Evolutionary conservation across 2,797 vertebrate genomes (phyloP).

Genomic region (Ataeniobius toweri): DNA sequence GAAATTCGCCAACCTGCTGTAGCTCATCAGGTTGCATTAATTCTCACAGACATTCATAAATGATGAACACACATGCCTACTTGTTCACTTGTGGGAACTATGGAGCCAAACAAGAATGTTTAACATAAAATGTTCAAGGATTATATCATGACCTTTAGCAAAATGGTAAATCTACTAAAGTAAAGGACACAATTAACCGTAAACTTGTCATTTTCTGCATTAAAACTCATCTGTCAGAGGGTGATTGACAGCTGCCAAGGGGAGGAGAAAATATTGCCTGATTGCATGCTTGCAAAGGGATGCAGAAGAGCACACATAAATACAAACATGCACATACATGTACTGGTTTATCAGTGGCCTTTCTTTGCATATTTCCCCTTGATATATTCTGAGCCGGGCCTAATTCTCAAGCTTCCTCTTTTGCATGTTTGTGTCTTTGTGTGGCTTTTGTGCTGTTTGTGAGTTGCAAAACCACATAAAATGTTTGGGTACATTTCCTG

Average conservation of each 20-base stretch:
- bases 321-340: constrained; percentile 16
- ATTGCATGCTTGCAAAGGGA: constrained; percentile 8
- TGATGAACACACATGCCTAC: constrained; percentile 2
- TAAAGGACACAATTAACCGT: background rate
- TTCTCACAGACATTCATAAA: constrained; percentile 22
- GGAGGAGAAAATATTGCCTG: constrained; percentile 9
- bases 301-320: background rate
- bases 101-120: background rate
- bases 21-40: constrained; percentile 8
- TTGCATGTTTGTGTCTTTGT: constrained; percentile 7
- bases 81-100: background rate
- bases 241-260: constrained; percentile 18
- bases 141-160: background rate
- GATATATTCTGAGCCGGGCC: constrained; percentile 16
- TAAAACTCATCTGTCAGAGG: background rate
- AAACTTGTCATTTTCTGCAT: background rate
- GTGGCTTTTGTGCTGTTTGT: constrained; percentile 2
- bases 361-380: constrained; percentile 36
- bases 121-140: background rate
- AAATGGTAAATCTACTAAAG: background rate
- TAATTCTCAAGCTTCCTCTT: constrained; percentile 40
- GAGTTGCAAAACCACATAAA: constrained; percentile 4
- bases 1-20: constrained; percentile 33
- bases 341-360: constrained; percentile 23
- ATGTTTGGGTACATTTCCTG: background rate